A percentile compares a stretch with the other conserved stretches of the same genome.
phyloP scores from a whole-genome alignment of 1,140 invertebrate species.

The Bombus confusus region DNA sequence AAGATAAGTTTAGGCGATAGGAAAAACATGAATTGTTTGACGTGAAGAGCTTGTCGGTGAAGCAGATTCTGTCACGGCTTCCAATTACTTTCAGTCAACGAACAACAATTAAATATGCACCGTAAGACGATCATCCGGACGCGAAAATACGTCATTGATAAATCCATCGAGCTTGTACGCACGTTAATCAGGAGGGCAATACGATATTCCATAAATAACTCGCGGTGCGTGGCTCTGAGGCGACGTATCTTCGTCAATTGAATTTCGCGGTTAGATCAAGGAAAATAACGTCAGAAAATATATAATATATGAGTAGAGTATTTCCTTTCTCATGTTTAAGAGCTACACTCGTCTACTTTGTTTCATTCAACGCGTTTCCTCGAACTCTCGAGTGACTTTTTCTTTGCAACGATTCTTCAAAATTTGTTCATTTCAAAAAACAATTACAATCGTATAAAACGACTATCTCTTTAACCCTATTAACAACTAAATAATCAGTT shows the following conservation, averaged over 20 bases:
- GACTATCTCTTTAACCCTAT: too few relatives aligned
- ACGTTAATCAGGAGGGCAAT: neutral
- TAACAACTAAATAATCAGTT: too few relatives aligned
- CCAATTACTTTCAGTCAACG: neutral
- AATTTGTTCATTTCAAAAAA: too few relatives aligned
- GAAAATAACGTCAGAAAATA: neutral
- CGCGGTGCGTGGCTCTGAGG: neutral
- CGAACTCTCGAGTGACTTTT: neutral
- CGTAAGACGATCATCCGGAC: slow-evolving; percentile 39
- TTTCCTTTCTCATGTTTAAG: neutral
- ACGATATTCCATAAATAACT: slow-evolving; percentile 43
- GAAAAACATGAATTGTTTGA: too few relatives aligned
- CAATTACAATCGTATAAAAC: too few relatives aligned
- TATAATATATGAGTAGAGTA: neutral
- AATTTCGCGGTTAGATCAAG: neutral
- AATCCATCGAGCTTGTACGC: slow-evolving; percentile 29
- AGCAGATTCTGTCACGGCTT: neutral
- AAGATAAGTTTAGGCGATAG: too few relatives aligned
- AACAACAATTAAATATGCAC: slow-evolving; percentile 36
- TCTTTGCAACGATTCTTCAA: too few relatives aligned
- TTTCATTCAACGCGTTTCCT: neutral
- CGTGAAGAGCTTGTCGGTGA: neutral
- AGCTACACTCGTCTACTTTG: neutral
- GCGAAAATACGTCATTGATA: slow-evolving; percentile 45
- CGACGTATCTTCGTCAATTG: neutral